A percentile compares a stretch with the other conserved stretches of the same genome.
Evolutionary conservation across 2,888 invertebrate species (phyloP).

Genomic region (Melangyna quadrimaculata): DNA sequence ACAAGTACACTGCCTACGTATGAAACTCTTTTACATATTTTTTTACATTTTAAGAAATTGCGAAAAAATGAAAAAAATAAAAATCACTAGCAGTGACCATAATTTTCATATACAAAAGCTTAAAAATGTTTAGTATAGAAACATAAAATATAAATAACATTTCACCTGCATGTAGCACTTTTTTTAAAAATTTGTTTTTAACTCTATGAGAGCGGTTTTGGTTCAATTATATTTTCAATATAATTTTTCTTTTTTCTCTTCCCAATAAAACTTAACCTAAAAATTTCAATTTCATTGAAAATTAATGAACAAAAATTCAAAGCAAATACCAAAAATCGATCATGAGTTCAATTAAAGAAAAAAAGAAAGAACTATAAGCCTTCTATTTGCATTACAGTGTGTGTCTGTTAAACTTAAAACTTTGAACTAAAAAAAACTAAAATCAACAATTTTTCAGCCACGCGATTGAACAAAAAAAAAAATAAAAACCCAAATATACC

Average conservation of each 20-base stretch:
- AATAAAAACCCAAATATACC: neutral
- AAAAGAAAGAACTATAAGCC: neutral
- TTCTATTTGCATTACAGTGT: neutral
- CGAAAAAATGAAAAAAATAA: too few species aligned
- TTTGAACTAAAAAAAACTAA: neutral
- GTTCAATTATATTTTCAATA: conserved; percentile 58
- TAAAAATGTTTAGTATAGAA: neutral
- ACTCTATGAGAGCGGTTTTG: conserved; percentile 58
- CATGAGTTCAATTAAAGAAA: neutral
- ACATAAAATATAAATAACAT: neutral
- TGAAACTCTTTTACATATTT: neutral
- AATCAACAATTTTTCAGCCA: neutral
- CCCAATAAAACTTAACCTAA: neutral
- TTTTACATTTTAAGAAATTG: neutral
- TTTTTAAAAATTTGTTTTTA: neutral
- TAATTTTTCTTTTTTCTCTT: conserved; percentile 26
- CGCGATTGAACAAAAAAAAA: neutral
- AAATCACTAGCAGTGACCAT: neutral
- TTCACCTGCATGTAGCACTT: neutral
- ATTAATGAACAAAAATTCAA: neutral
- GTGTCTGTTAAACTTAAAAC: neutral
- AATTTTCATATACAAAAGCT: neutral
- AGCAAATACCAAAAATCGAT: conserved; percentile 16
- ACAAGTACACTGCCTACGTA: neutral
- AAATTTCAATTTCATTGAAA: conserved; percentile 11